Evolutionary conservation across 2,888 invertebrate species (phyloP), one percentile per base, ranked within the genome.

Genomic region (Trichopria drosophilae): DNA sequence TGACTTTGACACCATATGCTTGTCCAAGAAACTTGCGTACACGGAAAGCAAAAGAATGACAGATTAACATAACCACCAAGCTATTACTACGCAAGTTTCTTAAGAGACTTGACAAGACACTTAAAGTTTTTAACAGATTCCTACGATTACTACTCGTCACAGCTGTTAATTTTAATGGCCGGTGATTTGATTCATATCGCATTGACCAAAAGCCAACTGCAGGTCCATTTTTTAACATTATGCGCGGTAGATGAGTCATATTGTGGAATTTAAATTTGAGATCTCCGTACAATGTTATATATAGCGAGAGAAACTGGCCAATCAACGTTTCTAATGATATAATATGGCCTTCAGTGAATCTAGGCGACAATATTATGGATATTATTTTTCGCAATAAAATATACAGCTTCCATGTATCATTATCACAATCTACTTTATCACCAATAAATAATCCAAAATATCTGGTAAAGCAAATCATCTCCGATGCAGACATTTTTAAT

Each of bases 401-500:
- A 12, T 54, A 57, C 29, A 55, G 42, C 19, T 4, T n/a, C 52
- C 54, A 57, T 35, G 37, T 9, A 20, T 43, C 6, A 42, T 50
- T 44, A 29, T 50, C 41, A 18, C 37, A 41, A 40, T 34, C 40
- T 20, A 50, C 40, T 18, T 28, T 2, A 3, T 45, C n/a, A 7
- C 45, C 53, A 35, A 53, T n/a, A n/a, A n/a, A n/a, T n/a, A n/a
- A 28, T n/a, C n/a, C n/a, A n/a, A n/a, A n/a, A n/a, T n/a, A n/a
- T n/a, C n/a, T n/a, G n/a, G n/a, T n/a, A n/a, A n/a, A n/a, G n/a
- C n/a, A n/a, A n/a, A n/a, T n/a, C n/a, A n/a, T n/a, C n/a, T n/a
- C n/a, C n/a, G n/a, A n/a, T n/a, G n/a, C n/a, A n/a, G n/a, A n/a
- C n/a, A n/a, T n/a, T n/a, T n/a, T n/a, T n/a, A n/a, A n/a, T n/a